These are phyloP conservation scores for Lacerta agilis DNA, from an alignment of 2,797 vertebrate species.

Conservation along the genomic window DNA sequence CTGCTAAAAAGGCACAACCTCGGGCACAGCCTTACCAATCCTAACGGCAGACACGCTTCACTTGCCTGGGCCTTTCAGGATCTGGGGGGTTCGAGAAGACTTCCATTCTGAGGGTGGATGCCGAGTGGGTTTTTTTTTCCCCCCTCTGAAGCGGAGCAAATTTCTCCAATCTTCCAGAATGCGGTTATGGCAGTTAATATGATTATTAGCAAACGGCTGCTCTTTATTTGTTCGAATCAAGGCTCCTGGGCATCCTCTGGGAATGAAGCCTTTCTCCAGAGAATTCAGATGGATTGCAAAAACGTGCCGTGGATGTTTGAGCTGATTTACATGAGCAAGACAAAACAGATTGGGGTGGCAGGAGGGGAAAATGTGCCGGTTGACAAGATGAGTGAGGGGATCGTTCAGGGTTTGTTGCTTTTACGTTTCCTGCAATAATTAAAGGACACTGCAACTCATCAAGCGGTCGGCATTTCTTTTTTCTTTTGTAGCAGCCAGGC, in stretches of 20 bases:
- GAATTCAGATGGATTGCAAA: slow-evolving; percentile 61
- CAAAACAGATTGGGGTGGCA: slow-evolving; percentile 14
- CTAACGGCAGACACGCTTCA: fast-evolving
- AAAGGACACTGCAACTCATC: not conserved
- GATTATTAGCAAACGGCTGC: slow-evolving; percentile 70
- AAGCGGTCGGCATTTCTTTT: no score
- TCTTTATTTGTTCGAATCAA: slow-evolving; percentile 59
- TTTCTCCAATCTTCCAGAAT: slow-evolving; percentile 41
- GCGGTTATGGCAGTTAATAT: slow-evolving; percentile 49
- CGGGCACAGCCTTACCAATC: not conserved
- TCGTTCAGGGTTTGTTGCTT: slow-evolving; percentile 9
- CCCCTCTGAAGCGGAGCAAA: slow-evolving; percentile 12
- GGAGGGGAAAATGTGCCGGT: slow-evolving; percentile 12
- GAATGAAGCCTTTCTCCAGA: slow-evolving; percentile 59
- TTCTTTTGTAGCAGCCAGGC: not conserved
- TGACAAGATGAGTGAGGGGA: slow-evolving; percentile 41
- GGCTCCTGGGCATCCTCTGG: slow-evolving; percentile 47
- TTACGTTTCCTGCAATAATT: not conserved
- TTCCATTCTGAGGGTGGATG: fast-evolving
- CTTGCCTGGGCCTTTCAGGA: fast-evolving
- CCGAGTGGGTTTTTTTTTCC: slow-evolving; percentile 1
- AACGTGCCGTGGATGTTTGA: slow-evolving; percentile 44
- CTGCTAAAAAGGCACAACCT: not conserved
- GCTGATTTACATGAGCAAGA: slow-evolving; percentile 54
- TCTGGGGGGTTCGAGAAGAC: fast-evolving